A percentile compares a stretch with the other conserved stretches of the same genome.
Evolutionary conservation across 2,888 invertebrate genomes (phyloP).

Genomic region (Plemyria rubiginata): DNA sequence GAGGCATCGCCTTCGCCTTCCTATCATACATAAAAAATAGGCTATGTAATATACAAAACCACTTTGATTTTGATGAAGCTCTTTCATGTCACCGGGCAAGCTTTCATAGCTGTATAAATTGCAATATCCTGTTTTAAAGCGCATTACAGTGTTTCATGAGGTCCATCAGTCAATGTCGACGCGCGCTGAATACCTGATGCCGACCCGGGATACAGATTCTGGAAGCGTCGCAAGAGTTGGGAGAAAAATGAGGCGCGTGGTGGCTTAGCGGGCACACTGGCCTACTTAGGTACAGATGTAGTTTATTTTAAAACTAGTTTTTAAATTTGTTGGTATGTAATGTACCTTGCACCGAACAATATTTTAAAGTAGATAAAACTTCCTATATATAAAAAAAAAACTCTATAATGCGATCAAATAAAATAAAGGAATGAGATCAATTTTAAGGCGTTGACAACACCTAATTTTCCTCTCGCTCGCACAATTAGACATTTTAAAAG

Average conservation of each 20-base stretch:
- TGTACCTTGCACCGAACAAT: too few relatives aligned
- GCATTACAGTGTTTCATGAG: slow-evolving; percentile 39
- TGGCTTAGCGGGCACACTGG: slow-evolving; percentile 11
- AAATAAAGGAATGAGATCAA: too few relatives aligned
- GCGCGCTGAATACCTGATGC: slow-evolving; percentile 60
- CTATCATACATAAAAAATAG: too few relatives aligned
- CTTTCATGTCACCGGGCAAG: slow-evolving; percentile 3
- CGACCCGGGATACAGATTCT: slow-evolving; percentile 18
- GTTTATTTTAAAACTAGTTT: background rate
- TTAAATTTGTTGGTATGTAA: background rate
- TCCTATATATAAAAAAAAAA: too few relatives aligned
- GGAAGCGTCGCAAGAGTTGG: slow-evolving; percentile 31
- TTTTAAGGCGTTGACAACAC: too few relatives aligned
- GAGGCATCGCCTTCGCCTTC: too few relatives aligned
- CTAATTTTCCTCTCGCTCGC: too few relatives aligned
- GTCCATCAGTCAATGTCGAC: slow-evolving; percentile 62
- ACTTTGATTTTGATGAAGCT: too few relatives aligned
- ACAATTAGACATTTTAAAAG: too few relatives aligned
- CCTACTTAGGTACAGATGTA: background rate
- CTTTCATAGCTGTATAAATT: slow-evolving; percentile 28
- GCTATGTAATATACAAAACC: too few relatives aligned
- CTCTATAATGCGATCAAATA: too few relatives aligned
- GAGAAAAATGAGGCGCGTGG: slow-evolving; percentile 27
- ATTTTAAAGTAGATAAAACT: too few relatives aligned
- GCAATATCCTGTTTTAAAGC: slow-evolving; percentile 30